phyloP scores from a whole-genome alignment of 2,113 vertebrate genomes.

The Ptychochromis oligacanthus region DNA sequence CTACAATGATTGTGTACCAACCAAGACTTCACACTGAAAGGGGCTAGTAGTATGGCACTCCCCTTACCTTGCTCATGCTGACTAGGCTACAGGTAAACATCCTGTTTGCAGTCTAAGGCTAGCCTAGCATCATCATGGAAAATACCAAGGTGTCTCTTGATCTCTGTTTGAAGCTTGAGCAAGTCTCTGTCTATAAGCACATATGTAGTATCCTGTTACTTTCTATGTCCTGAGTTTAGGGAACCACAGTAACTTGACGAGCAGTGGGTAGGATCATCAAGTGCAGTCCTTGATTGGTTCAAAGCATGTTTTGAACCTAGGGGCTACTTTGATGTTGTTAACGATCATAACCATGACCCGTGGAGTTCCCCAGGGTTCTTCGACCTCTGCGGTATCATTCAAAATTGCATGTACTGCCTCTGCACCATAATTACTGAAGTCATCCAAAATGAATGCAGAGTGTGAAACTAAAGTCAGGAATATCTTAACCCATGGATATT shows the following conservation, averaged over 20 bases:
- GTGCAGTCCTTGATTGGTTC: too few species aligned
- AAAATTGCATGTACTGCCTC: too few species aligned
- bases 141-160: neutral
- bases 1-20: neutral
- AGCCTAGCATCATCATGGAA: neutral
- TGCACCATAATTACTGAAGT: too few species aligned
- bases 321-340: too few species aligned
- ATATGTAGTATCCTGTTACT: neutral
- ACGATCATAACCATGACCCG: too few species aligned
- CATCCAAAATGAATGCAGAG: too few species aligned
- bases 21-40: neutral
- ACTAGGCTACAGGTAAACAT: neutral
- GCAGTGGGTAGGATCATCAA: too few species aligned
- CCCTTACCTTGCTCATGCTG: neutral
- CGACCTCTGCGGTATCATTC: too few species aligned
- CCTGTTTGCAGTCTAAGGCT: neutral
- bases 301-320: too few species aligned
- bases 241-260: neutral
- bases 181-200: neutral
- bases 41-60: neutral
- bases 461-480: too few species aligned
- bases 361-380: too few species aligned
- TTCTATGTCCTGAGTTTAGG: neutral
- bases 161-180: neutral
- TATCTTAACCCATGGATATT: too few species aligned